These are phyloP conservation scores for Meriones psammophilus DNA, from an alignment of 2,797 vertebrate genomes.

Conservation along the genomic window DNA sequence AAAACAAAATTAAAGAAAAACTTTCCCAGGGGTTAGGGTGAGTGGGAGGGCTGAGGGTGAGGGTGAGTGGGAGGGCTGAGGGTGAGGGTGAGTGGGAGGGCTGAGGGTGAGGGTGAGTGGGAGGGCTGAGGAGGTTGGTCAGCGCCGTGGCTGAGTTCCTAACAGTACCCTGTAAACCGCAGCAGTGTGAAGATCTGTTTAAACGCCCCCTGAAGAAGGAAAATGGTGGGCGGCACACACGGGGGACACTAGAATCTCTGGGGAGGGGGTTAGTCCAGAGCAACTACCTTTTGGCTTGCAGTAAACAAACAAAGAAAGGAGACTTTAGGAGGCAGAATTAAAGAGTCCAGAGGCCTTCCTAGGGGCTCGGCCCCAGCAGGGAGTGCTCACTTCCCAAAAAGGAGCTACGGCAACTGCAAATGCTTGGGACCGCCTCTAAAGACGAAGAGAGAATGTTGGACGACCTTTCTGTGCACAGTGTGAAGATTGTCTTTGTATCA, in stretches of 20 bases:
- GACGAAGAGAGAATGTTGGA: background rate
- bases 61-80: too few species aligned
- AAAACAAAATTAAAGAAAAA: background rate
- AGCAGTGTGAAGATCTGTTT: constrained; percentile 4
- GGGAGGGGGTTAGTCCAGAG: background rate
- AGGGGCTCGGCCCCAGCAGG: background rate
- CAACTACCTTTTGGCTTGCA: background rate
- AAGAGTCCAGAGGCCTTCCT: background rate
- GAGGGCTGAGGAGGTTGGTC: background rate
- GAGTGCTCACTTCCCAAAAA: background rate
- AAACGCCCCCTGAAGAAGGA: background rate
- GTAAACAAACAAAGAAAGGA: background rate
- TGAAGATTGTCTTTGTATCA: too few species aligned
- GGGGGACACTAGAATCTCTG: background rate
- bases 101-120: background rate
- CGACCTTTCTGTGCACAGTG: too few species aligned
- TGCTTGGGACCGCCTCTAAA: background rate
- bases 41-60: too few species aligned
- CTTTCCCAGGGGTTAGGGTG: background rate
- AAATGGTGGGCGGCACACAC: background rate
- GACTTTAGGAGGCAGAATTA: background rate
- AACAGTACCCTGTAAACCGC: background rate
- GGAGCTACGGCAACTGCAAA: background rate
- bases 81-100: too few species aligned
- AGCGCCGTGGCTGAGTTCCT: background rate